Conservation (phyloP, 2,797 vertebrate species). For the Kryptopterus vitreolus region DNA sequence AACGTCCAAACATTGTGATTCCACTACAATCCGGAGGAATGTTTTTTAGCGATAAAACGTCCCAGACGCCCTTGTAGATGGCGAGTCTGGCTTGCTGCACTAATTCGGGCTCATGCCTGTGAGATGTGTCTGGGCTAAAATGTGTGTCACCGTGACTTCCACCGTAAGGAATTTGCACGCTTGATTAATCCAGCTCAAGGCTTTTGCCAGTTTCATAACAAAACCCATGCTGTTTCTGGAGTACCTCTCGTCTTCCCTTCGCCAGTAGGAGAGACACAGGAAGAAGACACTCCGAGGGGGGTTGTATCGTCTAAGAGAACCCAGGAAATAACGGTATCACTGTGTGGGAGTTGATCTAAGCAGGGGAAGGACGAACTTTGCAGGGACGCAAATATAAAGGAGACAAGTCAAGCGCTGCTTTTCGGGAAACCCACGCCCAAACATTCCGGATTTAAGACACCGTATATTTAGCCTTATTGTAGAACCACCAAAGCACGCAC, state of each 20-base stretch:
- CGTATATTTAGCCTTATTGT: background rate
- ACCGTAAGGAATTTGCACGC: constrained; percentile 8
- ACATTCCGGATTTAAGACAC: background rate
- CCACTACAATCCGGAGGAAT: background rate
- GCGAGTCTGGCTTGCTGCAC: background rate
- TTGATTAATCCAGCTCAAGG: background rate
- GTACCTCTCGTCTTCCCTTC: no score
- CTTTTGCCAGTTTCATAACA: constrained; percentile 15
- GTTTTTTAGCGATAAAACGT: background rate
- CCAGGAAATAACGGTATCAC: background rate
- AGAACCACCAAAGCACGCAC: background rate
- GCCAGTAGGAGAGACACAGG: background rate
- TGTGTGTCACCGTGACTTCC: constrained; percentile 24
- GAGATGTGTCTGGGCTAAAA: constrained; percentile 15
- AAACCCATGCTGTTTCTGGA: background rate
- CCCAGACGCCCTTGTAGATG: background rate
- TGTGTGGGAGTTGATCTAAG: background rate
- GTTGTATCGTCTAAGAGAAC: background rate
- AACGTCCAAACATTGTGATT: background rate
- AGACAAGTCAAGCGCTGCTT: background rate
- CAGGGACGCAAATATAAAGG: background rate
- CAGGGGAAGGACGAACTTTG: background rate
- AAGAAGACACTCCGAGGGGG: background rate
- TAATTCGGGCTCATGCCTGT: background rate
- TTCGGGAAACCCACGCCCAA: no score